Evolutionary conservation across 2,888 invertebrate species (phyloP), one percentile per base, ranked within the genome.

Genomic region (Hyalella azteca): DNA sequence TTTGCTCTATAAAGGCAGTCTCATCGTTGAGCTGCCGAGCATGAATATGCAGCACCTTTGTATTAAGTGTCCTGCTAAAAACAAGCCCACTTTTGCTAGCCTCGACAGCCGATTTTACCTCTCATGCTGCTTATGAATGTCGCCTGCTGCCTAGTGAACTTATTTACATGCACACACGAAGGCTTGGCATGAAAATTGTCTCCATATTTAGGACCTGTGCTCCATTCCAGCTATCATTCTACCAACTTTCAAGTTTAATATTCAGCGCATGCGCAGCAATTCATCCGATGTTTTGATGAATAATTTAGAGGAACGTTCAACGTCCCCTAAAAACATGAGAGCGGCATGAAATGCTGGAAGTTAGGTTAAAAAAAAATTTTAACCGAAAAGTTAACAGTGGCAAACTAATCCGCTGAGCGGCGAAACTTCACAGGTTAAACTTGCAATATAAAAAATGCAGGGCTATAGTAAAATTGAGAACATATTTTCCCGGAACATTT

Each of bases 11-110:
- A 66, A 66, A 66, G 66, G 32, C 36, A 66, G 36, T 36, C 19
- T n/a, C 66, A 66, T 66, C 36, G 66, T 66, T 66, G 66, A 36
- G 66, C 15, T 15, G 4, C 36, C 66, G 36, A 36, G 66, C 66
- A 66, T 66, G 66, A 66, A 66, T 66, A 66, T 66, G 66, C 66
- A 66, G 36, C 66, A 29, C 66, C 66, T 66, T 29, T 66, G 66
- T 66, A 66, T 66, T 66, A 66, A 66, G 66, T 66, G 66, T 66
- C 66, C 36, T 36, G 3, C 66, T 36, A n/a, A 66, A 66, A 66
- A 66, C 66, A 36, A 32, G 15, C 29, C 29, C 66, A 36, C 29
- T 66, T 66, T 66, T 66, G 39, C 45, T 15, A 45, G 36, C 3
- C 32, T 3, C 36, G 66, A 36, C 54, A 7, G 3, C 54, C 7